A percentile compares a stretch with the other conserved stretches of the same genome.
Evolutionary conservation across 2,113 vertebrate genomes (phyloP).

Genomic region (Arvicanthis niloticus): DNA sequence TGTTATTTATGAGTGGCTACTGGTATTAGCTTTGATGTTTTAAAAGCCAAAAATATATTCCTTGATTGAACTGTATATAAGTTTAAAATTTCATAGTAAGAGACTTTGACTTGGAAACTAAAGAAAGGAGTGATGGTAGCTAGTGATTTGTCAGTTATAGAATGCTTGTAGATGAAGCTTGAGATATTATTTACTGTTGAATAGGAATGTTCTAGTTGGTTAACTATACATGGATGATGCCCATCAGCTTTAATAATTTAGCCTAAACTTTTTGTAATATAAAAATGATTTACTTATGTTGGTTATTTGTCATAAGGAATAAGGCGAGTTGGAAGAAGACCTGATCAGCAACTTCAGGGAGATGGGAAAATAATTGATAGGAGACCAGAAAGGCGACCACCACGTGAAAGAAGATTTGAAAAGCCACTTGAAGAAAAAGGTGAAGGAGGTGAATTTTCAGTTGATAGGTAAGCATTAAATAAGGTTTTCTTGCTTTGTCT

Average conservation of each 20-base stretch:
- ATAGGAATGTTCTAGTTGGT: constrained; percentile 18
- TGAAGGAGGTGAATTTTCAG: constrained; percentile 97
- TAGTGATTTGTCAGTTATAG: background rate
- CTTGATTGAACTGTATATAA: constrained; percentile 6
- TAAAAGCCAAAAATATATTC: constrained; percentile 4
- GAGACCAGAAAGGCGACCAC: constrained; percentile 94
- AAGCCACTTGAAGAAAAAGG: constrained; percentile 96
- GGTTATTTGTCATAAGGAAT: constrained; percentile 88
- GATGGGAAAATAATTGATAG: constrained; percentile 96
- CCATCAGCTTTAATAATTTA: background rate
- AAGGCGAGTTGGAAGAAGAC: constrained; percentile 96
- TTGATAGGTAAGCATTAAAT: constrained; percentile 92
- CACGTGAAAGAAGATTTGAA: constrained; percentile 95
- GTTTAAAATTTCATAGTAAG: background rate
- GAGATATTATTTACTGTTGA: constrained; percentile 16
- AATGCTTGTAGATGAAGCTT: background rate
- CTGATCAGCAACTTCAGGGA: constrained; percentile 94
- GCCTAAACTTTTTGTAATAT: constrained; percentile 29
- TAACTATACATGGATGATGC: background rate
- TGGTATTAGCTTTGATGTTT: background rate
- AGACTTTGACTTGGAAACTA: background rate
- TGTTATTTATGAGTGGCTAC: constrained; percentile 20
- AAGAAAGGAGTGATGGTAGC: background rate
- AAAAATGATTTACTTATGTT: constrained; percentile 59
- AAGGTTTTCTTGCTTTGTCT: background rate